Evolutionary conservation across 2,113 vertebrate species (phyloP).

Genomic region (Greenwoodochromis staneri): DNA sequence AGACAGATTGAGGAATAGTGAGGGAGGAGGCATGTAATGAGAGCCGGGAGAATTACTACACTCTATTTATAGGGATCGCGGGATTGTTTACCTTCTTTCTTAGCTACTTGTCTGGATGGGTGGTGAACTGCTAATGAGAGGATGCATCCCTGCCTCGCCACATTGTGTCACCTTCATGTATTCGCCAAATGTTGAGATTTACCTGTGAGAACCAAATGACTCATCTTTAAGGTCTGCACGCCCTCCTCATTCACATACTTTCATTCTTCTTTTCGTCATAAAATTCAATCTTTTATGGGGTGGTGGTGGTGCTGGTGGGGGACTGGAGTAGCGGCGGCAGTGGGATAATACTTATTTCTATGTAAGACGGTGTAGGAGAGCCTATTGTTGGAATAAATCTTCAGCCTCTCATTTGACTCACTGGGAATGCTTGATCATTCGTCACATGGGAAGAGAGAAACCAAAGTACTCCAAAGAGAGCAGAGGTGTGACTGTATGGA

Average conservation of each 20-base stretch:
- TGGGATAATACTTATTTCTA: constrained; percentile 3
- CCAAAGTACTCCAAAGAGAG: constrained; percentile 54
- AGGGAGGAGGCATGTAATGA: constrained; percentile 61
- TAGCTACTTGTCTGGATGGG: constrained; percentile 17
- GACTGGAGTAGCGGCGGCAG: background rate
- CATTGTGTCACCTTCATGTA: background rate
- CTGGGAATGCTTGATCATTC: constrained; percentile 28
- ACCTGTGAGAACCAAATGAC: background rate
- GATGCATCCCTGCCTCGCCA: background rate
- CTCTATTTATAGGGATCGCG: constrained; percentile 50
- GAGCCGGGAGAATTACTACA: constrained; percentile 57
- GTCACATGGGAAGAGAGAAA: constrained; percentile 54
- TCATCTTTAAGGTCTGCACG: background rate
- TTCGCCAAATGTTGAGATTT: background rate
- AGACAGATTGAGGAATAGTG: constrained; percentile 52
- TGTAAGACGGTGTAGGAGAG: constrained; percentile 37
- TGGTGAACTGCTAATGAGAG: constrained; percentile 44
- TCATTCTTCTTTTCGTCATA: background rate
- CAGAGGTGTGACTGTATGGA: constrained; percentile 32
- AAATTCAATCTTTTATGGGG: background rate
- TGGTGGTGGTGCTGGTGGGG: background rate
- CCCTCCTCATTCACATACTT: background rate
- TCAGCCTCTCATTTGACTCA: constrained; percentile 49
- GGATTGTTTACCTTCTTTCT: constrained; percentile 55
- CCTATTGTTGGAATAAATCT: constrained; percentile 64